Evolutionary conservation across 1,140 invertebrate genomes (phyloP).

Genomic region (Rhizoglyphus robini): DNA sequence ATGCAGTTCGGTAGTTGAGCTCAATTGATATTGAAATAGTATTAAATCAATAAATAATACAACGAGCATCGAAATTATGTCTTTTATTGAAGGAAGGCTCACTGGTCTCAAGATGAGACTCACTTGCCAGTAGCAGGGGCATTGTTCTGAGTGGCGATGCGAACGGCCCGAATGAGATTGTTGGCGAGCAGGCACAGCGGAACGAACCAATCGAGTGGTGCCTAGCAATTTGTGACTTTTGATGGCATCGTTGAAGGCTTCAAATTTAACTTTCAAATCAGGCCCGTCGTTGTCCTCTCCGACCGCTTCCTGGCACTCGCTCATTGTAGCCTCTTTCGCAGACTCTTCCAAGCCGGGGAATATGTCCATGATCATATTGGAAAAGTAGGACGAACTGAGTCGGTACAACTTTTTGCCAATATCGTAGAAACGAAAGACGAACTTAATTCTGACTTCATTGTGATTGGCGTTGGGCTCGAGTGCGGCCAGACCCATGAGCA

Average conservation of each 20-base stretch:
- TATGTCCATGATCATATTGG: not conserved
- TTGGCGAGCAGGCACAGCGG: constrained; percentile 38
- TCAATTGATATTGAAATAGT: too few species aligned
- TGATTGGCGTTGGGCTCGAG: constrained; percentile 36
- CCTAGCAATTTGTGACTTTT: constrained; percentile 43
- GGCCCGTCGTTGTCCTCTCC: not conserved
- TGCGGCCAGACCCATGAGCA: constrained; percentile 40
- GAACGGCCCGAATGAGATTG: constrained; percentile 40
- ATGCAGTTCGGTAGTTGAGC: too few species aligned
- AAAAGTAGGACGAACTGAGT: constrained; percentile 24
- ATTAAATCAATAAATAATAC: too few species aligned
- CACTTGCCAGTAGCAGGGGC: not conserved
- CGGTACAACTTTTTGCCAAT: constrained; percentile 33
- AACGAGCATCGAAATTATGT: too few species aligned
- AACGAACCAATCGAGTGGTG: constrained; percentile 40
- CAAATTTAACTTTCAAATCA: constrained; percentile 30
- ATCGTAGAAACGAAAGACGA: constrained; percentile 44
- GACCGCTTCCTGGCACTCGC: not conserved
- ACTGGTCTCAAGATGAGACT: too few species aligned
- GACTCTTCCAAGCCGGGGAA: too few species aligned
- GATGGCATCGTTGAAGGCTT: constrained; percentile 39
- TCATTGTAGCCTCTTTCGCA: not conserved
- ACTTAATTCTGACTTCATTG: constrained; percentile 42
- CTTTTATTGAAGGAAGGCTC: too few species aligned
- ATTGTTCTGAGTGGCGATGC: constrained; percentile 38